Conservation (phyloP, 2,888 invertebrate genomes). For the Drosophila anceps region DNA sequence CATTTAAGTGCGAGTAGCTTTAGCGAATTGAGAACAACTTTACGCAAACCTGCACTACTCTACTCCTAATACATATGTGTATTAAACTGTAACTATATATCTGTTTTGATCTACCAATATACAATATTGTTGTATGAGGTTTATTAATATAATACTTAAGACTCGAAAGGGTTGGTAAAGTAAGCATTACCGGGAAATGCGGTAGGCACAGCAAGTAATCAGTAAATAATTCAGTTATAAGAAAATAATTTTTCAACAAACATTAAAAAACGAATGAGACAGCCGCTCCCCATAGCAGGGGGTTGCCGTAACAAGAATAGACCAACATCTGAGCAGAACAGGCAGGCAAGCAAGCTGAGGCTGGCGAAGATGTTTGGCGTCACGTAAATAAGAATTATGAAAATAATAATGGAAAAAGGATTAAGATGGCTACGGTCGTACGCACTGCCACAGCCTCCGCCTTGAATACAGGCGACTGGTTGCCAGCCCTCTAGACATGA, state of each 20-base stretch:
- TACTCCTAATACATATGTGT: background rate
- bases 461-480: conserved; percentile 26
- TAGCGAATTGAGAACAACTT: conserved; percentile 6
- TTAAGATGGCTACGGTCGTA: conserved; percentile 80
- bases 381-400: conserved; percentile 85
- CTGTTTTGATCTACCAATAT: background rate
- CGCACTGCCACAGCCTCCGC: conserved; percentile 27
- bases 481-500: conserved; percentile 50
- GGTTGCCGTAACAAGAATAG: conserved; percentile 59
- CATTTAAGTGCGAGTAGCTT: conserved; percentile 17
- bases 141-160: background rate
- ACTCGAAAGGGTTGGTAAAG: conserved; percentile 52
- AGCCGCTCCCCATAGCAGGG: conserved; percentile 27
- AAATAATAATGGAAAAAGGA: conserved; percentile 86
- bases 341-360: conserved; percentile 21
- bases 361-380: conserved; percentile 72
- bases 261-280: conserved; percentile 69
- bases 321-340: conserved; percentile 65
- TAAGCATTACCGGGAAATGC: conserved; percentile 21
- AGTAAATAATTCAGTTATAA: conserved; percentile 83
- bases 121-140: background rate
- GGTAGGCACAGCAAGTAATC: conserved; percentile 64
- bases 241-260: conserved; percentile 80
- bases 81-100: background rate
- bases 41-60: background rate